These are phyloP conservation scores for Pemphredon lugubris DNA, from an alignment of 2,888 invertebrate genomes.

Conservation along the genomic window DNA sequence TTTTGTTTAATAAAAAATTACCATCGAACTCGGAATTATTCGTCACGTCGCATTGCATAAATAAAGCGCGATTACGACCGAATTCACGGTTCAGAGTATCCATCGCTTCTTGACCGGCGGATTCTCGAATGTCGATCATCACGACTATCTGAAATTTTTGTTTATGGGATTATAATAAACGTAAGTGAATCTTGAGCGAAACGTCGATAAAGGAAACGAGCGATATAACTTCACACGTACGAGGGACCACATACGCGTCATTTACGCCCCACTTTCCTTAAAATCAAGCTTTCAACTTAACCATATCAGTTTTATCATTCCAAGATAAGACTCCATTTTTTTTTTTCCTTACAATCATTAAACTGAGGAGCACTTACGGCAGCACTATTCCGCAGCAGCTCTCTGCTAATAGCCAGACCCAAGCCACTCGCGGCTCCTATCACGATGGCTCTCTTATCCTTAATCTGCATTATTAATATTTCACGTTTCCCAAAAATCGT, in stretches of 20 bases:
- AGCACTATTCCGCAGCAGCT: slow-evolving; percentile 75
- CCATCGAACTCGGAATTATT: slow-evolving; percentile 74
- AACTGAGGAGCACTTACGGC: slow-evolving; percentile 65
- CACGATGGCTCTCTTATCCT: slow-evolving; percentile 76
- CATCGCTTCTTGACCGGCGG: slow-evolving; percentile 62
- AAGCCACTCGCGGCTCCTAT: slow-evolving; percentile 73
- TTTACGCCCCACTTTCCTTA: neutral
- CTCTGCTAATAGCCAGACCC: slow-evolving; percentile 72
- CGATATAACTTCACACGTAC: neutral
- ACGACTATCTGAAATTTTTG: slow-evolving; percentile 64
- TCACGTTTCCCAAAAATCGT: neutral
- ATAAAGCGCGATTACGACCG: slow-evolving; percentile 71
- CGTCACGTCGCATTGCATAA: slow-evolving; percentile 73
- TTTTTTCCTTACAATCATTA: slow-evolving; percentile 1
- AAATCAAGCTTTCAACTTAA: neutral
- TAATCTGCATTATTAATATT: slow-evolving; percentile 72
- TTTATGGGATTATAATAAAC: neutral
- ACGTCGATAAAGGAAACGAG: neutral
- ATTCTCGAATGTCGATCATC: slow-evolving; percentile 70
- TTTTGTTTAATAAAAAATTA: no score
- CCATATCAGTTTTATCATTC: neutral
- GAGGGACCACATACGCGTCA: neutral
- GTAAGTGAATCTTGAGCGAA: neutral
- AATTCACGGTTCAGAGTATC: slow-evolving; percentile 72
- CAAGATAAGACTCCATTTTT: neutral